Base-by-base conservation (phyloP, 2,888 invertebrate species). In the Dugesia japonica region DNA sequence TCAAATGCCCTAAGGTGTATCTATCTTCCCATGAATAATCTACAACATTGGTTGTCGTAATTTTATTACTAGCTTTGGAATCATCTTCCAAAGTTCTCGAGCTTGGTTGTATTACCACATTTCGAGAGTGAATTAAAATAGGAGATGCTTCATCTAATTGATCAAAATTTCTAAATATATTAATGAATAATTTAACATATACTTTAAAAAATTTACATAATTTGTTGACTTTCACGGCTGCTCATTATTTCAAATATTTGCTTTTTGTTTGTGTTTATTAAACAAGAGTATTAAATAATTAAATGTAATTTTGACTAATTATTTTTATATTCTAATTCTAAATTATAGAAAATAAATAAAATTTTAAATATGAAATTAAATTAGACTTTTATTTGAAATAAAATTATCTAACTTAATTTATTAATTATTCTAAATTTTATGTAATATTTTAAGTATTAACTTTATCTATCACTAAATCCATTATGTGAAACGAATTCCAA, bases 41-140 rank as follows among this genome's bases (percentile, higher is more conserved):
- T n/a, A 56, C 56, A n/a, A 56, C 23, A n/a, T 56, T 56, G 1
- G 4, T n/a, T 4, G 56, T 56, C 4, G 56, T 56, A n/a, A 56
- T 56, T n/a, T 56, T 56, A 23, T 56, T 56, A 23, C 56, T 56
- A n/a, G 56, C 56, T 23, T 56, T 56, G n/a, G 56, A 56, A 56
- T 56, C 56, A 23, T 23, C 23, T 23, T 56, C 56, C 7, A 56
- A 23, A n/a, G 56, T 56, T 23, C n/a, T 56, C 56, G 56, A n/a
- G n/a, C 56, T 56, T 4, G 56, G 56, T 23, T 56, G 56, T 4
- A 56, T 56, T 4, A 56, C 56, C 56, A 56, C 56, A 23, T n/a
- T 23, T 4, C 56, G 56, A 4, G 56, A 56, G n/a, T 56, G 23
- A 23, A 56, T 56, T 4, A 20, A n/a, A 23, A 56, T 56, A n/a